Evolutionary conservation across 2,113 vertebrate species (phyloP), one percentile per base, ranked within the genome.

Genomic region (Lophotis ruficrista): DNA sequence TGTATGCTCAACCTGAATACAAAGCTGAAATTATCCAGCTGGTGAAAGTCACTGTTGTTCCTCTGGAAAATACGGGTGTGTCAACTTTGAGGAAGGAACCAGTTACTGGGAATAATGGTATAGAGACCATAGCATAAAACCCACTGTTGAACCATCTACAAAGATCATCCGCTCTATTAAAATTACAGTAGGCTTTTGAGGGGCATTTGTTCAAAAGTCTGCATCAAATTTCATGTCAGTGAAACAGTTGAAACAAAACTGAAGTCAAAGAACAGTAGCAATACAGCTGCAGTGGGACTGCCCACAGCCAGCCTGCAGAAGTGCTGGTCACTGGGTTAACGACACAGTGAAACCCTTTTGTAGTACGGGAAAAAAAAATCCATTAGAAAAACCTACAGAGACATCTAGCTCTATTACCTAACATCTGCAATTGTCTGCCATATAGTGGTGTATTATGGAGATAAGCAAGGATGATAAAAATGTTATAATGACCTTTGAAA

Each of bases 251-350:
- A 78, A 57, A 79, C 35, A 79, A 76, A 94, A 85, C 24, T n/a
- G 48, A 58, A 96, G 72, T 76, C 61, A 71, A 71, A 87, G 53
- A 84, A 48, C 24, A 64, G 53, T 43, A 69, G 65, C 72, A 91
- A 85, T 53, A 79, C 0, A 68, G 69, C 61, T 89, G 89, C 53
- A 56, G 76, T 70, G 73, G 73, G 87, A 53, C 38, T 45, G 81
- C 61, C 43, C 65, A 12, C 69, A 76, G 69, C 7, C 72, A 56
- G 89, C 31, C 62, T 68, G 69, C 57, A 87, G 93, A 89, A 95
- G 87, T 33, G 61, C 81, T 89, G 93, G 94, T 91, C 93, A 91
- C 91, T 93, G 91, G 81, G 89, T 94, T 95, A 96, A 94, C 82
- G 84, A 93, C 73, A 91, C 45, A 25, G 48, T 76, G 77, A 96